These are phyloP conservation scores for Charaxes varanes DNA, from an alignment of 1,140 invertebrate species.

Conservation along the genomic window DNA sequence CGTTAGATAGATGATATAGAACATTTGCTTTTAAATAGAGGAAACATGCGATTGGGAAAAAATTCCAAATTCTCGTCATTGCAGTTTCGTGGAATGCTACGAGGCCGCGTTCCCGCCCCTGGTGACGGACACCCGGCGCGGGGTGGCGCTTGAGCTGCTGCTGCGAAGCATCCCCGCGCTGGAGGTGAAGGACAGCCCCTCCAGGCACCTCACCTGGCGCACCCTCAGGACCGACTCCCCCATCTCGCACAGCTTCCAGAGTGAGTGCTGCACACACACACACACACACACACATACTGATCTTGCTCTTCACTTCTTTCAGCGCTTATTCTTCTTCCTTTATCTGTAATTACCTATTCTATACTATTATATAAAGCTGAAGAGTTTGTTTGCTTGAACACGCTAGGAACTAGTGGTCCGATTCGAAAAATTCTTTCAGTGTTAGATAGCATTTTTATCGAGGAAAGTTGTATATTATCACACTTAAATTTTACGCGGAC, in stretches of 20 bases:
- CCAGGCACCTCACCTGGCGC: constrained; percentile 46
- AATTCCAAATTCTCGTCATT: neutral
- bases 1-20: no score
- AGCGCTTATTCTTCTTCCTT: no score
- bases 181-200: constrained; percentile 46
- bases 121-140: constrained; percentile 71
- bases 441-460: no score
- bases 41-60: no score
- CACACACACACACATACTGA: neutral
- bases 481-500: no score
- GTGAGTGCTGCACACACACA: no score
- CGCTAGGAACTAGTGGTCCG: no score
- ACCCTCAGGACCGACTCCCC: constrained; percentile 20
- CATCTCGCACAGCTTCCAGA: constrained; percentile 21
- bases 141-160: constrained; percentile 87
- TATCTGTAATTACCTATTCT: no score
- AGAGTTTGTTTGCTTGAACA: no score
- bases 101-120: constrained; percentile 80
- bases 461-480: neutral
- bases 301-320: neutral
- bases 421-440: no score
- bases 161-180: constrained; percentile 83
- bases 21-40: neutral
- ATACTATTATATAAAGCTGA: no score
- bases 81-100: constrained; percentile 87